Evolutionary conservation across 2,888 invertebrate species (phyloP), one percentile per base, ranked within the genome.

Genomic region (Caenorhabditis panamensis): DNA sequence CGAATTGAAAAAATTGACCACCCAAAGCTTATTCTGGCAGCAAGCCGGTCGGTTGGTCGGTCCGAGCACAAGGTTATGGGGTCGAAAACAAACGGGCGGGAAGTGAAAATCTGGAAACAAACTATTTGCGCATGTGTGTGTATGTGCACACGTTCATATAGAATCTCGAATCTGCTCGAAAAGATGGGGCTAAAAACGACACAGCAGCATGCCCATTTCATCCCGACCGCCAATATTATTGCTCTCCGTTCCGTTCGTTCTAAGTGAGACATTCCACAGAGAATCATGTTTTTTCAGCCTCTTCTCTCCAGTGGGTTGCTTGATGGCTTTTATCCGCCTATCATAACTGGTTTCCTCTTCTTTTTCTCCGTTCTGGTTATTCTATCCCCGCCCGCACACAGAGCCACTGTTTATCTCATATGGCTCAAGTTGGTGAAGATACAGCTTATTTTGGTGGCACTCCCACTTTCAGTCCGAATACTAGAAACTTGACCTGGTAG

Each of bases 1-100:
- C 63, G 63, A 58, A 72, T 72, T 58, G 72, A 62, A 71, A n/a
- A 56, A 71, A 54, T 62, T 71, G 71, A 62, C 71, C 62, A 54
- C 36, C 58, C 8, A 11, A n/a, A 59, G 37, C 41, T 41, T 59
- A 41, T 22, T 22, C 5, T 16, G 9, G 16, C 41, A 31, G 24
- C 18, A 4, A 9, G 5, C 31, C 41, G 59, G 24, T 47, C 47
- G 20, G 18, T n/a, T 18, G 3, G 47, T 18, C 18, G 47, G 47
- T 47, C 20, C 16, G 54, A 67, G 56, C 24, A 44, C 20, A 53
- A 41, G 69, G 56, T 62, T 62, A 54, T 36, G 22, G 54, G 54
- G 63, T 49, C 24, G 58, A 72, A 72, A 72, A 72, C 71, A 72
- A 72, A 67, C 58, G 58, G 26, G 22, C 16, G 20, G 31, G 41